Base-by-base conservation (phyloP, 2,797 vertebrate species). In the Xenops minutus region DNA sequence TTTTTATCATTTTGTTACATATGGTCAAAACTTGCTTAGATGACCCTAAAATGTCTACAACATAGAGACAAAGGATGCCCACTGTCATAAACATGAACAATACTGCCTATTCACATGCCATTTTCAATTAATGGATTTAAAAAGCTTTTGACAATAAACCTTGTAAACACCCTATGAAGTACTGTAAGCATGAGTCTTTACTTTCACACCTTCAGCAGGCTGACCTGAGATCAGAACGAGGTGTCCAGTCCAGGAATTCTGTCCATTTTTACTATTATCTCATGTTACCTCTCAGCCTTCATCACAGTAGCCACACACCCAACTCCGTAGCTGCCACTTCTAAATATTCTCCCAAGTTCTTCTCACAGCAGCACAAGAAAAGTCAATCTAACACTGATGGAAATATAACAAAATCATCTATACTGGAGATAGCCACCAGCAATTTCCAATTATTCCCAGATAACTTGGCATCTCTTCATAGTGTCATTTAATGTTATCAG, bases 381-480 rank as follows among this genome's bases (percentile, higher is more conserved):
- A 85, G 36, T 55, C 82, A 77, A 37, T 49, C 51, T 94, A 94
- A 52, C 36, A 72, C 32, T 62, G 59, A 62, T 43, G n/a, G 48
- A 90, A 96, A 90, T 83, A 51, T 36, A 76, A 46, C 48, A 84
- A 88, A 93, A 56, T 48, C 37, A 67, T 69, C 75, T 77, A 69
- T 79, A 75, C 63, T 62, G 41, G n/a, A 93, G 61, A 92, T 51
- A 92, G 93, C 78, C 72, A 72, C 48, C 48, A 64, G 91, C 63
- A 89, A 94, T 88, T 92, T 93, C 88, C 92, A 95, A 24, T 91
- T 95, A 91, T 67, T 92, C 64, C 36, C 75, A 77, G 59, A 74
- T 24, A 77, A 66, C 39, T 58, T 84, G 63, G 48, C 73, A 82
- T 89, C 79, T 92, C 79, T 86, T 85, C 61, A 44, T 30, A 26